These are phyloP conservation scores for Palaemon carinicauda DNA, from an alignment of 1,140 invertebrate genomes.

Conservation along the genomic window DNA sequence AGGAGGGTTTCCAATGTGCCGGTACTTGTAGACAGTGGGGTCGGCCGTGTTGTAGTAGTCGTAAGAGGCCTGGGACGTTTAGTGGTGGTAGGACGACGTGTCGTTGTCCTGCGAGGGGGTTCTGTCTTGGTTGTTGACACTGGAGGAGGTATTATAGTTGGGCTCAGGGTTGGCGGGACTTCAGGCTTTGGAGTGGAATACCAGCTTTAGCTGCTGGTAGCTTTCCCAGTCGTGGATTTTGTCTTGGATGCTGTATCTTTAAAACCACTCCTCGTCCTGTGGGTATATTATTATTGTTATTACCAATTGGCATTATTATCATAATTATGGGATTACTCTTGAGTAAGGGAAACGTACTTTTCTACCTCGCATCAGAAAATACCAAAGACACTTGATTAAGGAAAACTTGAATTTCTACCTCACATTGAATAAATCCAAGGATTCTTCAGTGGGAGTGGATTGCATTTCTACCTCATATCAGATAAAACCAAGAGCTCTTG, in stretches of 20 bases:
- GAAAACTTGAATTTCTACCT: no score
- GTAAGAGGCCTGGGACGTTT: not conserved
- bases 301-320: no score
- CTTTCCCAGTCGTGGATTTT: conserved; percentile 50
- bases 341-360: no score
- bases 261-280: not conserved
- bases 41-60: not conserved
- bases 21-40: not conserved
- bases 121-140: not conserved
- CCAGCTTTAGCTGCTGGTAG: conserved; percentile 13
- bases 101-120: not conserved
- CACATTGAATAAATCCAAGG: no score
- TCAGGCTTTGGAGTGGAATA: not conserved
- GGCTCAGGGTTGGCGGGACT: not conserved
- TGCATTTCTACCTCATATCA: no score
- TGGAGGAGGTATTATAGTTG: not conserved
- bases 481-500: no score
- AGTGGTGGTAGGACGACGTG: not conserved
- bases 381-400: no score
- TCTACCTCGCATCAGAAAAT: no score
- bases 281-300: no score
- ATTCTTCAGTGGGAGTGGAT: no score
- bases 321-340: no score
- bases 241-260: not conserved
- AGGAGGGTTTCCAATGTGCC: no score